A percentile compares a stretch with the other conserved stretches of the same genome.
Conservation (phyloP, 2,113 vertebrate genomes). For the Cyphomyrus plagiostoma region DNA sequence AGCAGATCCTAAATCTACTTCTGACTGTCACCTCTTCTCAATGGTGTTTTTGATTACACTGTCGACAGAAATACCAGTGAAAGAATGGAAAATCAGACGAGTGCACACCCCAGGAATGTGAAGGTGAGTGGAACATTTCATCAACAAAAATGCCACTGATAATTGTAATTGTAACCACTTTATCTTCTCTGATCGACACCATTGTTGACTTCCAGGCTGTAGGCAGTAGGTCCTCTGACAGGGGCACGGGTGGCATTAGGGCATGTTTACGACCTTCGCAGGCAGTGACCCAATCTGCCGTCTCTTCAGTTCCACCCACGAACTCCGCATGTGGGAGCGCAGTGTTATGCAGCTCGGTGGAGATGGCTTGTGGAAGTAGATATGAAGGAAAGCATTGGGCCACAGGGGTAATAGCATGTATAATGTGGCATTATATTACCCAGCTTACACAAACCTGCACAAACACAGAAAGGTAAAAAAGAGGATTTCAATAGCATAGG, state of each 20-base stretch:
- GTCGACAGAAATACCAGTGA: neutral
- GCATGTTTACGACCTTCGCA: neutral
- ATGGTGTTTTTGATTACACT: neutral
- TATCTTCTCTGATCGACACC: neutral
- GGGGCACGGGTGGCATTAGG: neutral
- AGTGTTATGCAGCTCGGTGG: neutral
- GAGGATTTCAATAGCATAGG: neutral
- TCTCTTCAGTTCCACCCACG: neutral
- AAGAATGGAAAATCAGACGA: neutral
- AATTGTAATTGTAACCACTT: neutral
- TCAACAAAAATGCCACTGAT: neutral
- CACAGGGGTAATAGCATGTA: neutral
- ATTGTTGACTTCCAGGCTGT: neutral
- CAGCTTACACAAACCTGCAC: neutral
- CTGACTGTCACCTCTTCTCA: neutral
- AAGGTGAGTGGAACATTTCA: neutral
- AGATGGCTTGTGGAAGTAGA: neutral
- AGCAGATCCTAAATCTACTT: neutral
- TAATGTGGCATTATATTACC: constrained; percentile 1
- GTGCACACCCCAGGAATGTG: neutral
- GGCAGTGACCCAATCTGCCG: neutral
- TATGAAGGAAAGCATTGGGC: neutral
- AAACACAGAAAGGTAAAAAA: neutral
- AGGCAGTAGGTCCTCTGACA: neutral
- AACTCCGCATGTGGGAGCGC: neutral